Conservation (phyloP, 2,113 vertebrate genomes). For the Pachypanchax playfairii region DNA sequence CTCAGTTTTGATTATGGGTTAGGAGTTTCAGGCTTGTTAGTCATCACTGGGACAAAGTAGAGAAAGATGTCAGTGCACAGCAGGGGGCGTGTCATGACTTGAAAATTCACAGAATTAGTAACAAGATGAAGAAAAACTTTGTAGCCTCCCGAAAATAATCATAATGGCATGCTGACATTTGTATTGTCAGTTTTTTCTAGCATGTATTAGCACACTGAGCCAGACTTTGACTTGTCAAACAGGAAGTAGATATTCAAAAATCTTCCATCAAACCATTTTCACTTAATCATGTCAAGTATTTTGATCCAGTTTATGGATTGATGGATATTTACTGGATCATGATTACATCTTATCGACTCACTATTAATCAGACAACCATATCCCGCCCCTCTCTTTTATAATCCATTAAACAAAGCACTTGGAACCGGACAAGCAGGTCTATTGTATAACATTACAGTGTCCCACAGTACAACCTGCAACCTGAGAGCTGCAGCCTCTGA, state of each 20-base stretch:
- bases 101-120: background rate
- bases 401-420: slow-evolving; percentile 73
- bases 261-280: slow-evolving; percentile 17
- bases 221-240: no score
- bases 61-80: background rate
- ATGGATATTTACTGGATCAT: slow-evolving; percentile 54
- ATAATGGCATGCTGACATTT: no score
- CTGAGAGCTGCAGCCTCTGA: slow-evolving; percentile 51
- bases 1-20: no score
- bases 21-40: no score
- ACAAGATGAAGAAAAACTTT: slow-evolving; percentile 11
- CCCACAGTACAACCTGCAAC: slow-evolving; percentile 66
- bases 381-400: slow-evolving; percentile 57
- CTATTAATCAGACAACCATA: slow-evolving; percentile 51
- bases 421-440: slow-evolving; percentile 67
- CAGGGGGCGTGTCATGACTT: background rate
- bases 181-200: no score
- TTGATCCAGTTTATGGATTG: slow-evolving; percentile 39
- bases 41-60: background rate
- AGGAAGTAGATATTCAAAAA: no score
- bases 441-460: slow-evolving; percentile 73
- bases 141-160: background rate
- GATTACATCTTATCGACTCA: slow-evolving; percentile 62
- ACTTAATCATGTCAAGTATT: slow-evolving; percentile 37
- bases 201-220: background rate